Evolutionary conservation across 2,113 vertebrate species (phyloP).

Genomic region (Bagarius yarrelli): DNA sequence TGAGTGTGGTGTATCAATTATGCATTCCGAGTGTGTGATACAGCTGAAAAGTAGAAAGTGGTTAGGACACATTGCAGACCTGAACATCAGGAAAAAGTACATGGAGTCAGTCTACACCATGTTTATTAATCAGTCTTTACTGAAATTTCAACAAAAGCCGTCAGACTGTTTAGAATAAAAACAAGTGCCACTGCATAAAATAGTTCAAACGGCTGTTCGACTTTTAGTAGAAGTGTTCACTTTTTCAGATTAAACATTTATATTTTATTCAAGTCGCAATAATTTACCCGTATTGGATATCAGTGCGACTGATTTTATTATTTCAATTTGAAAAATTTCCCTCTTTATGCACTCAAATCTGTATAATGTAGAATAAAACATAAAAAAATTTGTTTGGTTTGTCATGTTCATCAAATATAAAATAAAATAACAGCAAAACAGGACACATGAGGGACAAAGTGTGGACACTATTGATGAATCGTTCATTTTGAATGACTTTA

Average conservation of each 20-base stretch:
- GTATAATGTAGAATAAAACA: background rate
- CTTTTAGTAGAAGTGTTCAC: background rate
- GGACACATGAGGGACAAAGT: background rate
- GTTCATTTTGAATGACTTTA: too few relatives aligned
- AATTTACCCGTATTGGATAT: background rate
- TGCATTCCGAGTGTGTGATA: constrained; percentile 25
- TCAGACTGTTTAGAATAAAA: background rate
- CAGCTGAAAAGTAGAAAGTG: constrained; percentile 3
- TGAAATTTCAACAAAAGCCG: background rate
- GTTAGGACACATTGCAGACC: constrained; percentile 13
- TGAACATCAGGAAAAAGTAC: constrained; percentile 3
- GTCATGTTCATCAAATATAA: background rate
- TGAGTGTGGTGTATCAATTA: constrained; percentile 40
- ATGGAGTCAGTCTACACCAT: constrained; percentile 3
- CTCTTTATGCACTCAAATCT: too few relatives aligned
- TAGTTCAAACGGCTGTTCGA: background rate
- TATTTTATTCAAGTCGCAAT: too few relatives aligned
- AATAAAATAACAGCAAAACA: background rate
- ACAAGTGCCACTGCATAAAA: background rate
- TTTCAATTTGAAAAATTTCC: background rate
- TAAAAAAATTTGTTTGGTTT: background rate
- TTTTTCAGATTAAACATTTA: background rate
- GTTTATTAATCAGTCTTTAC: constrained; percentile 4
- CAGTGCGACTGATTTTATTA: background rate
- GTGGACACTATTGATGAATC: too few relatives aligned